Base-by-base conservation (phyloP, 2,797 vertebrate genomes). In the Ispidina picta region DNA sequence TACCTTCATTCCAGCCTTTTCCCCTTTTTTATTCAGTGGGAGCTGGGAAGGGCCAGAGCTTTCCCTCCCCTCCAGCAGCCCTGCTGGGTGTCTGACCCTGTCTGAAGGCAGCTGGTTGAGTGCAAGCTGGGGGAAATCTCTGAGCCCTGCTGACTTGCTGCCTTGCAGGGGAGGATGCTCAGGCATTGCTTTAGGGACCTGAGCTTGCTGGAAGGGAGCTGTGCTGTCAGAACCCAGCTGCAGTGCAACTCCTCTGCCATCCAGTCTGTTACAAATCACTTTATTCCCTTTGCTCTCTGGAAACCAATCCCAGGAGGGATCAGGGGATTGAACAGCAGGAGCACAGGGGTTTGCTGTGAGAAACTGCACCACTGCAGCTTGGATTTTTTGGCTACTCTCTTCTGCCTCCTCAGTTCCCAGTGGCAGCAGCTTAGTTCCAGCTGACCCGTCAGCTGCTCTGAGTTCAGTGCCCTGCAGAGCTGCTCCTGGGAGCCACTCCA, bases 61-160 rank as follows among this genome's bases (percentile, higher is more conserved):
- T n/a, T 56, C 9, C 52, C 48, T 13, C 48, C 35, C 12, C 1
- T 39, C 13, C 1, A 12, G n/a, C 54, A 10, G 4, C 6, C 33
- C n/a, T 0, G 2, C 0, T 15, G 56, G 7, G 1, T 23, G 22
- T 15, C 28, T 20, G 13, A 15, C 49, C 12, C 35, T 41, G 37
- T 21, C 9, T 25, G 56, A 41, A 9, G 35, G 33, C 37, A 52
- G 58, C 35, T 19, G 6, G 29, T 5, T 33, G 69, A 35, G 54
- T 33, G 26, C 2, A 12, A 9, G 31, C 26, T 35, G 5, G 35
- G 43, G 78, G 49, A 55, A 2, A 15, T 14, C 60, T 15, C 17
- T 6, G 14, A 17, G 15, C 41, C 19, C 56, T 35, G 28, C 15
- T 10, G 23, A 3, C 12, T 63, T 63, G 63, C 77, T 77, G 73